A percentile compares a stretch with the other conserved stretches of the same genome.
phyloP scores from a whole-genome alignment of 37 sponge, comb jelly and placozoan species.

The Spongia lamella region DNA sequence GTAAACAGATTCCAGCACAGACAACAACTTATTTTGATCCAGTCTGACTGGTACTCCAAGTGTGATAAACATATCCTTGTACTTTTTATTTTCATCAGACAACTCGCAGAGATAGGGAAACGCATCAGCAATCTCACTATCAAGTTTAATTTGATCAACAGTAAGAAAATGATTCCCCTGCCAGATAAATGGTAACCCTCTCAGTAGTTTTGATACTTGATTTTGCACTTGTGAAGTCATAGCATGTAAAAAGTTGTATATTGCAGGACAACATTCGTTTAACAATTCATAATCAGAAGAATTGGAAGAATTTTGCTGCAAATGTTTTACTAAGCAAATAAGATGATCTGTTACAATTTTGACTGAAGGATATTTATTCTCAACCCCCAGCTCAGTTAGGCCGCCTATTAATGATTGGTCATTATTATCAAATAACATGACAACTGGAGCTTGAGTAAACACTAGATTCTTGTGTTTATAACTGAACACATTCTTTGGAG shows the following conservation, averaged over 20 bases:
- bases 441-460: no score
- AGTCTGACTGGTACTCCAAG: constrained; percentile 15
- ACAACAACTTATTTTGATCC: no score
- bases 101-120: constrained; percentile 43
- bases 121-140: no score
- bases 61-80: constrained; percentile 22
- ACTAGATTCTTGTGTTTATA: no score
- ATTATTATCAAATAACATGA: no score
- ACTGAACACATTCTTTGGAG: no score
- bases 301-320: not conserved
- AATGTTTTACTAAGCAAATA: not conserved
- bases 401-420: no score
- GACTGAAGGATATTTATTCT: not conserved
- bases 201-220: not conserved
- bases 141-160: constrained; percentile 6
- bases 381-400: not conserved
- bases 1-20: no score
- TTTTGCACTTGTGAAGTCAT: not conserved
- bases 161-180: constrained; percentile 28
- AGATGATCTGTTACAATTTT: constrained; percentile 27
- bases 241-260: constrained; percentile 18
- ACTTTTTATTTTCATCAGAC: constrained; percentile 9
- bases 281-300: not conserved
- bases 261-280: not conserved
- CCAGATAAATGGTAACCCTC: constrained; percentile 43